Conservation (phyloP, 2,113 vertebrate genomes). For the Pipa parva region DNA sequence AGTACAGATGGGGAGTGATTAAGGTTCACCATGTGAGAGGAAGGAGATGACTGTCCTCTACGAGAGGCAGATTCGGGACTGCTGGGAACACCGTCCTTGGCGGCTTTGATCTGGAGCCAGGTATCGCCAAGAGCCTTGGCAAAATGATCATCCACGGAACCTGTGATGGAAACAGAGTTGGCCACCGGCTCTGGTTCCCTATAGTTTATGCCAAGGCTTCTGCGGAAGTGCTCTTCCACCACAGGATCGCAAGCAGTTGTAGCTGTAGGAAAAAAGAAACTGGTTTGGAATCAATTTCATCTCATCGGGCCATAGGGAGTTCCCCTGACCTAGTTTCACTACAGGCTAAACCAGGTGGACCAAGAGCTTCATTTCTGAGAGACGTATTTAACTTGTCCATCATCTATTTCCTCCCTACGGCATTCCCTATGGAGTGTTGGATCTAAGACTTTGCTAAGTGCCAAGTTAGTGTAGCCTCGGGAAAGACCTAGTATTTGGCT, state of each 20-base stretch:
- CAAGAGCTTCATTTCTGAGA: no score
- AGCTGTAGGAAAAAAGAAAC: constrained; percentile 53
- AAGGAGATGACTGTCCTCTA: constrained; percentile 77
- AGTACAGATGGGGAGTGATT: constrained; percentile 91
- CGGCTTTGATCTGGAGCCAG: constrained; percentile 95
- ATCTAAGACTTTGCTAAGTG: no score
- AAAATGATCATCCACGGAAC: constrained; percentile 96
- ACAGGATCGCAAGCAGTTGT: constrained; percentile 84
- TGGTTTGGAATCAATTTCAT: no score
- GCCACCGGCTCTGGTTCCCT: constrained; percentile 88
- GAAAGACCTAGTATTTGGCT: no score
- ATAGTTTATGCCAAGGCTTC: constrained; percentile 97
- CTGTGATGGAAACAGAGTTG: constrained; percentile 96
- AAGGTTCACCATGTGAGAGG: constrained; percentile 88
- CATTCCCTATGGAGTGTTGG: no score
- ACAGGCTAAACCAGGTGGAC: no score
- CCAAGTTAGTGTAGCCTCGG: no score
- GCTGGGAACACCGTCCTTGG: constrained; percentile 76
- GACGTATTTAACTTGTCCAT: no score
- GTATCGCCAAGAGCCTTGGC: constrained; percentile 96
- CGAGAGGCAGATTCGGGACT: constrained; percentile 75
- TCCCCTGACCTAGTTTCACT: no score
- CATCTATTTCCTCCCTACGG: no score
- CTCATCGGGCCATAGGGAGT: no score
- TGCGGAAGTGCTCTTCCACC: constrained; percentile 96